A percentile compares a stretch with the other conserved stretches of the same genome.
phyloP scores from a whole-genome alignment of 1,140 invertebrate species.

The Meloidogyne chitwoodi region DNA sequence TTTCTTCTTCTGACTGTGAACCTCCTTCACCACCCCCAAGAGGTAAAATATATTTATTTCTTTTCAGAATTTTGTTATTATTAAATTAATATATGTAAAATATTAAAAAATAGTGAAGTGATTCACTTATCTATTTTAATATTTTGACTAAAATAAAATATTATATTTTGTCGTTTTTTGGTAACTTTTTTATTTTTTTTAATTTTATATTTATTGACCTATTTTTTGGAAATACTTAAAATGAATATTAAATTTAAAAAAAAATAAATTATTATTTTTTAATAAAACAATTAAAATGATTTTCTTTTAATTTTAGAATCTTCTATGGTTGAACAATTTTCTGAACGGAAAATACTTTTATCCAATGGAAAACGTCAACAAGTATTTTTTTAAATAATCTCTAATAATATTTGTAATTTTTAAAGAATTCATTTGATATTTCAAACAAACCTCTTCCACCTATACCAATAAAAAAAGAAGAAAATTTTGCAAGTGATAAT shows the following conservation, averaged over 20 bases:
- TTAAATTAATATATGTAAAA: no score
- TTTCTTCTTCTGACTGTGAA: background rate
- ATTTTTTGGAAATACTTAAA: no score
- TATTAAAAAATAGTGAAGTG: no score
- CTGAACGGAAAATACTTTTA: background rate
- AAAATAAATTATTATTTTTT: no score
- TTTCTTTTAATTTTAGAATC: constrained; percentile 5
- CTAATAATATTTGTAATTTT: background rate
- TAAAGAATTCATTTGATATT: constrained; percentile 33
- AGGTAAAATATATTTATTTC: constrained; percentile 23
- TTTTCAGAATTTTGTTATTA: no score
- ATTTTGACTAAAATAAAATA: no score
- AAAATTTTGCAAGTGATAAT: constrained; percentile 58
- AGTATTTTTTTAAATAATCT: constrained; percentile 2
- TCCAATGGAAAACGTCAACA: background rate
- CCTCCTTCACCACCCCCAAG: constrained; percentile 76
- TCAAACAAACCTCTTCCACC: constrained; percentile 82
- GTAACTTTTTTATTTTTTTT: no score
- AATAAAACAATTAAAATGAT: no score
- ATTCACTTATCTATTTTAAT: no score
- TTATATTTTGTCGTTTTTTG: no score
- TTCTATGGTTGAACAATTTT: constrained; percentile 8
- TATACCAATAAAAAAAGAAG: constrained; percentile 68
- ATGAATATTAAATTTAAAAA: no score
- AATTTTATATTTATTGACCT: no score